Percentiles rank a stretch among this genome's conserved stretches.
Conservation (phyloP, 1,140 invertebrate species). For the Homarus americanus region DNA sequence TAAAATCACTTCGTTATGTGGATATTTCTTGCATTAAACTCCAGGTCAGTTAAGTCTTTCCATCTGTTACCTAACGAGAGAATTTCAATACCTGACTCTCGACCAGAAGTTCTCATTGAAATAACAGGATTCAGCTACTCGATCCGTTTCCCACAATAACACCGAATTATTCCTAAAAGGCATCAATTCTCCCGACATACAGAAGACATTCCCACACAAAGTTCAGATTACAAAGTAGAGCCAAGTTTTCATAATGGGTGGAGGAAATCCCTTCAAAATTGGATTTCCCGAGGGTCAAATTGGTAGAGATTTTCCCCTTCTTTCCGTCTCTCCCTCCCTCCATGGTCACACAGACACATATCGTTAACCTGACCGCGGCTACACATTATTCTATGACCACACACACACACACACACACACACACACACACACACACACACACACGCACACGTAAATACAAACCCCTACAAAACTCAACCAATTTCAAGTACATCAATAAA, state of each 20-base stretch:
- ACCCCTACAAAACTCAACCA: background rate
- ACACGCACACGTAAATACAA: background rate
- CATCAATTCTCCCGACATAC: background rate
- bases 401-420: background rate
- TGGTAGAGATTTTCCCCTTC: constrained; percentile 6
- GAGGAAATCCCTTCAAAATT: constrained; percentile 45
- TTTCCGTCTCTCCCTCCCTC: background rate
- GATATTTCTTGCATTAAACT: no score
- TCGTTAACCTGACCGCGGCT: background rate
- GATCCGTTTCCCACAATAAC: constrained; percentile 5
- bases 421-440: no score
- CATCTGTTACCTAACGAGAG: no score
- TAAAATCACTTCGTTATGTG: no score
- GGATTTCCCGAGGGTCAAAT: constrained; percentile 48
- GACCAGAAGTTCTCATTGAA: background rate
- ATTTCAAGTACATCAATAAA: no score
- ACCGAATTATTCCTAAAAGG: background rate
- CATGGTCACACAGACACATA: background rate
- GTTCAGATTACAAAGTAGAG: constrained; percentile 47
- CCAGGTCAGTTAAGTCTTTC: no score
- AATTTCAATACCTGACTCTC: no score
- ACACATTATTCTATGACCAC: no score
- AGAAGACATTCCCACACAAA: constrained; percentile 36
- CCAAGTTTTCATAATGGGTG: constrained; percentile 24
- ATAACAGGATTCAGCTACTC: constrained; percentile 28